Evolutionary conservation across 2,797 vertebrate genomes (phyloP).

Genomic region (Alca torda): DNA sequence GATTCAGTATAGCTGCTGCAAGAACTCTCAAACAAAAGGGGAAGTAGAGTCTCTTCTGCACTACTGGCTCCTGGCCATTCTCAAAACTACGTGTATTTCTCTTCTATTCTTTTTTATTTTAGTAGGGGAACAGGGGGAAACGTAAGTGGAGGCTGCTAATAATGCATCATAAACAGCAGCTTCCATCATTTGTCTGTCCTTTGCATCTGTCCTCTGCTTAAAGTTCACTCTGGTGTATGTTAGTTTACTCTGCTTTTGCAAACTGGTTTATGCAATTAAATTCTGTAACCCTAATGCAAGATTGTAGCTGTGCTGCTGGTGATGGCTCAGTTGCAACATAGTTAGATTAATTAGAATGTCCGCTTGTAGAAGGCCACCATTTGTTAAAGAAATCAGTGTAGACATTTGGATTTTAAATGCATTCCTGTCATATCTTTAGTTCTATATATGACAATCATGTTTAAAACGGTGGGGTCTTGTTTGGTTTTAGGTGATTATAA

Average conservation of each 20-base stretch:
- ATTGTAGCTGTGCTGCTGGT: constrained; percentile 21
- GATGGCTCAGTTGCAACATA: constrained; percentile 29
- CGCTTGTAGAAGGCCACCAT: not conserved
- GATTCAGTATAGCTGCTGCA: constrained; percentile 37
- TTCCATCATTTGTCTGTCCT: constrained; percentile 25
- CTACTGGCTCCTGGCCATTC: not conserved
- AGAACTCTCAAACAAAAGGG: constrained; percentile 32
- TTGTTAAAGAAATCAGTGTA: not conserved
- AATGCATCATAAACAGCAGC: constrained; percentile 20
- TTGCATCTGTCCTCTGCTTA: not conserved
- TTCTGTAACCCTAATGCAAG: constrained; percentile 44
- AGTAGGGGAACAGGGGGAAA: not conserved
- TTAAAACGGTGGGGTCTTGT: not conserved
- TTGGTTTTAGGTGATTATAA: constrained; percentile 27
- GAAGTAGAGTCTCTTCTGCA: not conserved
- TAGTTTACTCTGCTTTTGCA: constrained; percentile 55
- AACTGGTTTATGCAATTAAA: constrained; percentile 66
- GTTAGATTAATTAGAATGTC: constrained; percentile 52
- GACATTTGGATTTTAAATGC: not conserved
- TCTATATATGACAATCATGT: not conserved
- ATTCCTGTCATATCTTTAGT: constrained; percentile 39
- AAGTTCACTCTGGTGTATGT: not conserved
- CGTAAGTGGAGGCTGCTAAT: not conserved
- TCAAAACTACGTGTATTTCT: not conserved
- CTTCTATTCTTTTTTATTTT: not conserved